Base-by-base conservation (phyloP, 2,797 vertebrate species). In the Pseudochirops corinnae region DNA sequence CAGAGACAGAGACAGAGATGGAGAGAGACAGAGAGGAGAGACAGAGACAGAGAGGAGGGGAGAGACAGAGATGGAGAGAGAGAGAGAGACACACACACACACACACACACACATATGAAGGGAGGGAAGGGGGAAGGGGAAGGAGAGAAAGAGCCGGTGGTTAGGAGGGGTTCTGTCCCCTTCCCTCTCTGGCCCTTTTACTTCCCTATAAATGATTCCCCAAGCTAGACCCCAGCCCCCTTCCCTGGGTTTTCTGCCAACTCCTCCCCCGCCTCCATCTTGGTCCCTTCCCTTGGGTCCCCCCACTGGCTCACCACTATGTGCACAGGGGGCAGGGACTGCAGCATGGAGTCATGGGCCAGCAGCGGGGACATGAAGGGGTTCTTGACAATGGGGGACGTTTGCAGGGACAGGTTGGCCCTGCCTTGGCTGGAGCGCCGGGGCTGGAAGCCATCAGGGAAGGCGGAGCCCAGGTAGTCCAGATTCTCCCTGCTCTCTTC, bases 311-410 rank as follows among this genome's bases (percentile, higher is more conserved):
- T 99, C 98, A 99, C 99, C 99, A 99, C 99, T 3, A 99, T 98
- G 97, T 99, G 99, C 53, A 99, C 18, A 0, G 99, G 99, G 0
- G 99, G 99, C 82, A 99, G 98, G 5, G 98, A 99, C 96, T 97
- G 99, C 82, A 99, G 98, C 99, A 99, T 99, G 97, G 96, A 98
- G 95, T 99, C 99, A 0, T 99, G 99, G 9, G 99, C 99, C 98
- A 99, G 98, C 93, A 99, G 98, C 0, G 99, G 99, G 0, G 99
- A 99, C 99, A 99, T 99, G 98, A 99, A 99, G 57, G 99, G 99
- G 98, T 99, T 99, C 96, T 99, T 99, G 96, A 99, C 98, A 91
- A 99, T 99, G 33, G 99, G 99, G 0, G 99, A 99, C 3, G 91
- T 99, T 90, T 99, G 96, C 91, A 99, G 52, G 58, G 93, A 99